Conservation (phyloP, 2,113 vertebrate genomes). For the Bombycilla garrulus region DNA sequence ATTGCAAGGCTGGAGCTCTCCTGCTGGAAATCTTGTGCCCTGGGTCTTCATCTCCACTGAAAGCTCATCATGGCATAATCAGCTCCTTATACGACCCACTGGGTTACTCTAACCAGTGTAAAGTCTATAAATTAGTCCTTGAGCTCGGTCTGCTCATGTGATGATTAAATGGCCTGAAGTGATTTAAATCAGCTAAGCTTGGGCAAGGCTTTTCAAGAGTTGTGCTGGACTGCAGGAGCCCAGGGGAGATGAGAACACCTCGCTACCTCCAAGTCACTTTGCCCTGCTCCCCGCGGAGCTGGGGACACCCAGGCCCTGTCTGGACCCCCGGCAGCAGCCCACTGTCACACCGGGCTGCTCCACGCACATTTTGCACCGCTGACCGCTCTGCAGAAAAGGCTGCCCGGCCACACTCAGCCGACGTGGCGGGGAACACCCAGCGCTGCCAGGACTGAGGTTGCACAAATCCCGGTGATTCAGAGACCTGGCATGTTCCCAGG, state of each 20-base stretch:
- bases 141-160: not conserved
- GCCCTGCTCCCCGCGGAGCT: not conserved
- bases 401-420: not conserved
- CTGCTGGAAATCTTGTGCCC: not conserved
- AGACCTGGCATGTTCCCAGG: not conserved
- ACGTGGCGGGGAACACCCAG: not conserved
- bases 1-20: not conserved
- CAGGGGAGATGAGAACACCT: not conserved
- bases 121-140: not conserved
- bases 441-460: not conserved
- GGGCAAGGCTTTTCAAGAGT: not conserved
- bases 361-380: accelerated
- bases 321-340: not conserved
- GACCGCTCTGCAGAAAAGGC: accelerated
- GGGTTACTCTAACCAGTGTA: not conserved
- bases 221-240: not conserved
- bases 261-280: not conserved
- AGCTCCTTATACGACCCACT: not conserved
- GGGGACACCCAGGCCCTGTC: not conserved
- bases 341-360: not conserved
- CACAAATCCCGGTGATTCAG: not conserved
- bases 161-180: not conserved
- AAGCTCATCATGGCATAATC: not conserved
- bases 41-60: not conserved
- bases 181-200: not conserved